Evolutionary conservation across 1,140 invertebrate species (phyloP), one percentile per base, ranked within the genome.

Genomic region (Ceratosolen solmsi): DNA sequence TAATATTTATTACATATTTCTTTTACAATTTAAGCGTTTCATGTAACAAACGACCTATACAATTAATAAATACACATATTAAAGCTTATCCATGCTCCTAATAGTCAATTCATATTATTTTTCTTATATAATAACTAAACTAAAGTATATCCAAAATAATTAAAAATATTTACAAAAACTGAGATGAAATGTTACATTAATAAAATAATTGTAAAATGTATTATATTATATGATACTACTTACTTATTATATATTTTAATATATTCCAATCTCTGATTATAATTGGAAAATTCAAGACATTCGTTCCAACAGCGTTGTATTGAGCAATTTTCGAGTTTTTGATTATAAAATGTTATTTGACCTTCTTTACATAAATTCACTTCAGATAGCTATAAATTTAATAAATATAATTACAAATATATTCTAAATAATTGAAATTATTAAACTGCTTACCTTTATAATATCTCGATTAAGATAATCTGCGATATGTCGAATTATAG

Each of bases 291-390:
- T 74, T 92, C 83, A 0, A 96, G 85, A 87, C 96, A 97, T 89
- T 98, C 96, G 20, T 95, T 88, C 94, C 97, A 98, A 88, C 97
- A 98, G 46, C 93, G 93, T 82, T 93, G 88, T 13, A 98, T 84
- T 2, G 96, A 98, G 85, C 96, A 98, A 84, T 96, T 92, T 5
- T 92, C 92, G 58, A 99, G 88, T 71, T 88, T 86, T 92, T 98
- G 96, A 84, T 95, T 95, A 86, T 95, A 98, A 87, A 96, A 96
- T 0, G 97, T 98, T 5, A 88, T 84, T 77, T 96, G 94, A 22
- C 95, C 95, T 87, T 97, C 95, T 87, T 94, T 92, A 86, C 97
- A 98, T 82, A 99, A 93, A 91, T 99, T 98, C 27, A 95, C 87
- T 83, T 92, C 89, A 76, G 94, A 91, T 41, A 96, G 85, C 91